phyloP scores from a whole-genome alignment of 2,888 invertebrate genomes.

The Arrhopalites spinosus region DNA sequence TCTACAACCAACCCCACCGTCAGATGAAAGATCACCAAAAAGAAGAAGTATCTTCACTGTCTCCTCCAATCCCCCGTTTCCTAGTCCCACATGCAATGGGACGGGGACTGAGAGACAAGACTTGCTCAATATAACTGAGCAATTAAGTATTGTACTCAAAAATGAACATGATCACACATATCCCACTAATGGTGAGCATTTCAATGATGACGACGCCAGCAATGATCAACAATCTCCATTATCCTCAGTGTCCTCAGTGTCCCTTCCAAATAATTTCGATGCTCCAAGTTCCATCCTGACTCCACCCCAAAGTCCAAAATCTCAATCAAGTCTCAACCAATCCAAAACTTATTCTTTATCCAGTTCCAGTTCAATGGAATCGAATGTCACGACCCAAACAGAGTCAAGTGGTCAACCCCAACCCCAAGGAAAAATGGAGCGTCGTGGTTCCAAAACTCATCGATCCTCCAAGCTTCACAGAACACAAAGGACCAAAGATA shows the following conservation, averaged over 20 bases:
- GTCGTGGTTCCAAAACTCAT: conserved; percentile 19
- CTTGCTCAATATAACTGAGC: neutral
- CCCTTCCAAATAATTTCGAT: no score
- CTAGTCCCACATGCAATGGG: neutral
- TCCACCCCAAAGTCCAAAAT: no score
- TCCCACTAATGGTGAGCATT: neutral
- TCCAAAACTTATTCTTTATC: neutral
- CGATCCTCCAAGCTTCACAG: conserved; percentile 7
- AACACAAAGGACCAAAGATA: neutral
- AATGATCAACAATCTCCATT: no score
- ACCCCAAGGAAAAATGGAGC: neutral
- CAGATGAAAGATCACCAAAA: conserved; percentile 5
- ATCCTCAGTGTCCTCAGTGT: no score
- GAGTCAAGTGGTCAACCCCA: neutral
- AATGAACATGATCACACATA: neutral
- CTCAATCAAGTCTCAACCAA: neutral
- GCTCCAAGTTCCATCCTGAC: no score
- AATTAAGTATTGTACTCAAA: neutral
- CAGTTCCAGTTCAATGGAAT: neutral
- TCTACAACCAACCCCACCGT: neutral
- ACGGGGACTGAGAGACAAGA: neutral
- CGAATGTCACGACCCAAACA: neutral
- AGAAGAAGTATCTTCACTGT: conserved; percentile 24
- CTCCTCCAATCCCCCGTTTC: neutral
- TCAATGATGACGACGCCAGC: neutral